Percentiles rank a stretch among this genome's conserved stretches.
These are phyloP conservation scores for Malthinus seriepunctatus DNA, from an alignment of 2,888 invertebrate genomes.

Conservation along the genomic window DNA sequence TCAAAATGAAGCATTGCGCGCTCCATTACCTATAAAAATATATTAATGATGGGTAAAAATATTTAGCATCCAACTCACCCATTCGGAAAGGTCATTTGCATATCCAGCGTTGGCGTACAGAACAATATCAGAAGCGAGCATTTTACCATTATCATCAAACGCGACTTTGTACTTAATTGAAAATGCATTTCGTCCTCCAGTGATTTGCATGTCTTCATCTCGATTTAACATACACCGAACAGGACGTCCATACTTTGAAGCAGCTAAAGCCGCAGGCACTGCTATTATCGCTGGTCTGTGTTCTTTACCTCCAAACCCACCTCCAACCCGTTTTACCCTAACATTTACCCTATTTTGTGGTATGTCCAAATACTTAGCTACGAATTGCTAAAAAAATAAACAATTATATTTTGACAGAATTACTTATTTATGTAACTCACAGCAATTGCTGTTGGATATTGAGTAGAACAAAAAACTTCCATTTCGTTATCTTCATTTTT, in stretches of 20 bases:
- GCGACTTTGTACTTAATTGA: slow-evolving; percentile 82
- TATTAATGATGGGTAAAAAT: neutral
- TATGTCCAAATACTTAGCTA: slow-evolving; percentile 71
- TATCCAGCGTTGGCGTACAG: slow-evolving; percentile 58
- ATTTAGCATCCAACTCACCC: neutral
- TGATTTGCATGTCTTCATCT: slow-evolving; percentile 91
- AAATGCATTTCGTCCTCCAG: slow-evolving; percentile 90
- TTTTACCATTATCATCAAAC: slow-evolving; percentile 73
- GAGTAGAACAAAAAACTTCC: slow-evolving; percentile 82
- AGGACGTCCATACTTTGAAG: slow-evolving; percentile 75
- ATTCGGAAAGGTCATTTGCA: slow-evolving; percentile 5
- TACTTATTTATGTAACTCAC: slow-evolving; percentile 48
- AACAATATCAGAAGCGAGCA: slow-evolving; percentile 72
- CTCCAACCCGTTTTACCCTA: slow-evolving; percentile 86
- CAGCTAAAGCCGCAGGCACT: slow-evolving; percentile 79
- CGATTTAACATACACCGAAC: slow-evolving; percentile 88
- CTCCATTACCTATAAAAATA: slow-evolving; percentile 68
- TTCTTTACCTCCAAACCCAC: slow-evolving; percentile 97
- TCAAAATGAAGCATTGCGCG: slow-evolving; percentile 82
- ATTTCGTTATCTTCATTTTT: slow-evolving; percentile 82
- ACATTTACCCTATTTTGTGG: slow-evolving; percentile 75
- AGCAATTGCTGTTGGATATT: slow-evolving; percentile 77
- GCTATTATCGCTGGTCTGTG: slow-evolving; percentile 69
- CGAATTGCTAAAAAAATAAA: slow-evolving; percentile 59
- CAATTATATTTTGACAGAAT: neutral